A percentile compares a stretch with the other conserved stretches of the same genome.
These are phyloP conservation scores for Drosophila gaucha DNA, from an alignment of 2,888 invertebrate genomes.

Conservation along the genomic window DNA sequence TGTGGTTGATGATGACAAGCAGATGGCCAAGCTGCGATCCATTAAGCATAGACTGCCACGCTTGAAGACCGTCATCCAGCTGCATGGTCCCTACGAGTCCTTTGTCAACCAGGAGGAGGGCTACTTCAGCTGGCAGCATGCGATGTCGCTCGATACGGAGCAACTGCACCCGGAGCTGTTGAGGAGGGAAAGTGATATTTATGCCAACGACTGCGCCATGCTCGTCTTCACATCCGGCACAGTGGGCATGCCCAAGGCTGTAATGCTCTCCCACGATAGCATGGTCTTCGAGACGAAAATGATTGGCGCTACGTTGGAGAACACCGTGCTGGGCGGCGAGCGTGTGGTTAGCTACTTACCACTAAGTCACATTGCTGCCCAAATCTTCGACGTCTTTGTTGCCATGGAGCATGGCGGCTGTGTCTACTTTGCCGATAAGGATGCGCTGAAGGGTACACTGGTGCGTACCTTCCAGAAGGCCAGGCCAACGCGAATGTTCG, in stretches of 20 bases:
- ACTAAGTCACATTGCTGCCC: conserved; percentile 95
- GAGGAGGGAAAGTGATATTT: conserved; percentile 87
- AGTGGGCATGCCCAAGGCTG: conserved; percentile 94
- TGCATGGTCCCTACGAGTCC: conserved; percentile 80
- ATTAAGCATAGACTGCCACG: conserved; percentile 88
- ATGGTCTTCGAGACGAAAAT: conserved; percentile 88
- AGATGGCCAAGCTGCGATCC: conserved; percentile 91
- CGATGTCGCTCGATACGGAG: conserved; percentile 86
- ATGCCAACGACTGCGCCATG: conserved; percentile 92
- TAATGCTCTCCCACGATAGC: conserved; percentile 96
- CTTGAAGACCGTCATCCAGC: conserved; percentile 90
- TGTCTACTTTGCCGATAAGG: conserved; percentile 93
- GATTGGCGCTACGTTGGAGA: conserved; percentile 85
- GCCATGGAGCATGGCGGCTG: conserved; percentile 71
- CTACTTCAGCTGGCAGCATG: conserved; percentile 78
- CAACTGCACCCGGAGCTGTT: conserved; percentile 89
- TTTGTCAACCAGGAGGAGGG: conserved; percentile 79
- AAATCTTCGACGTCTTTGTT: conserved; percentile 90
- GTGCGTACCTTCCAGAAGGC: conserved; percentile 90
- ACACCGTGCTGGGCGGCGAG: conserved; percentile 86
- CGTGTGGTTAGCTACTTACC: conserved; percentile 92
- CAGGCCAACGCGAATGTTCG: conserved; percentile 92
- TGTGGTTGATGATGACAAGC: conserved; percentile 93
- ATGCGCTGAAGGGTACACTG: conserved; percentile 93
- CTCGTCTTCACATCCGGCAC: conserved; percentile 96